Percentiles rank a stretch among this genome's conserved stretches.
These are phyloP conservation scores for Nannoperca australis DNA, from an alignment of 2,797 vertebrate genomes.

Conservation along the genomic window DNA sequence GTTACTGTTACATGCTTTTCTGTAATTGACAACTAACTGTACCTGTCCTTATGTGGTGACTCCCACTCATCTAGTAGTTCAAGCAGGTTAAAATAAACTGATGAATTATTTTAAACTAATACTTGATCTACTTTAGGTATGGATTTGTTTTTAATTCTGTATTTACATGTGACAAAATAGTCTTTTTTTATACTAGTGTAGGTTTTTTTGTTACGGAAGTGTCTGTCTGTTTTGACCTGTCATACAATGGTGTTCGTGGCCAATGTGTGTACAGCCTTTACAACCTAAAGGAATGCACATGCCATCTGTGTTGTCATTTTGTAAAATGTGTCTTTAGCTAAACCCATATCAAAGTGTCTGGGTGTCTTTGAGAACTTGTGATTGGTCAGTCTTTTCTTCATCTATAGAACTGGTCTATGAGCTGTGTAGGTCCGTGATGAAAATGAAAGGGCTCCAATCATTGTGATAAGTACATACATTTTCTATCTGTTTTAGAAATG, in stretches of 20 bases:
- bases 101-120: conserved; percentile 17
- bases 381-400: conserved; percentile 28
- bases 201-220: conserved; percentile 44
- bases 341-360: conserved; percentile 29
- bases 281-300: conserved; percentile 17
- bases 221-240: conserved; percentile 50
- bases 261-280: conserved; percentile 33
- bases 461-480: conserved; percentile 44
- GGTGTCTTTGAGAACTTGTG: conserved; percentile 37
- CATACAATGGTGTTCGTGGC: conserved; percentile 46
- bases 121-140: conserved; percentile 8
- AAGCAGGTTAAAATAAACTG: conserved; percentile 32
- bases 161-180: background rate
- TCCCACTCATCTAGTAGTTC: conserved; percentile 19
- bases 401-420: conserved; percentile 17
- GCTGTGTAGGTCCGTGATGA: conserved; percentile 53
- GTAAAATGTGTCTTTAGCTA: conserved; percentile 40
- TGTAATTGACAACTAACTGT: conserved; percentile 26
- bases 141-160: conserved; percentile 36
- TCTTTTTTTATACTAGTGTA: conserved; percentile 33
- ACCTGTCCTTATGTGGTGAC: conserved; percentile 26
- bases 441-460: conserved; percentile 67
- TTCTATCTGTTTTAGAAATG: conserved; percentile 48
- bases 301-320: conserved; percentile 47
- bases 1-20: conserved; percentile 18